Evolutionary conservation across 1,140 invertebrate genomes (phyloP), one percentile per base, ranked within the genome.

Genomic region (Leptoteleia sp.): DNA sequence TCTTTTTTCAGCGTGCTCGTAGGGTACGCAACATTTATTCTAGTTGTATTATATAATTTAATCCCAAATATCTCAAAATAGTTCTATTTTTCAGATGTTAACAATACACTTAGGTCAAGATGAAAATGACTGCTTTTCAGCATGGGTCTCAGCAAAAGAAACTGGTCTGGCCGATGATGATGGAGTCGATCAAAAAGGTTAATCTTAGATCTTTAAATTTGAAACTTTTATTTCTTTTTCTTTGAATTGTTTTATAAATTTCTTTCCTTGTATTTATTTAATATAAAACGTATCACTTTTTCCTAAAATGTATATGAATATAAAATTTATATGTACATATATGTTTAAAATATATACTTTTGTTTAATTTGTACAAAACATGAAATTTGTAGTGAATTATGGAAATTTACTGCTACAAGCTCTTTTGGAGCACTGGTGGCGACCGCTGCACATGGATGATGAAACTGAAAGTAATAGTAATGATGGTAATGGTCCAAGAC

Each of bases 71-170:
- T n/a, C n/a, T n/a, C n/a, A n/a, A n/a, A n/a, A n/a, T n/a, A n/a
- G n/a, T n/a, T n/a, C n/a, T n/a, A n/a, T n/a, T n/a, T n/a, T n/a
- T n/a, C 22, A 97, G 95, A 96, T 99, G 94, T 90, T 99, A 68
- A 99, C 98, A 4, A 98, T 99, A 85, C 98, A 99, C 85, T 91
- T 99, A 76, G 95, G 95, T 0, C 95, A 97, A 89, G 98, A 99
- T 87, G 98, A 99, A 90, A 96, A 96, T 1, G 98, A 99, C 84
- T 99, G 97, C 87, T 96, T 99, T 84, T 94, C 97, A 25, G 97
- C 98, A 2, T 99, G 98, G 98, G 96, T 99, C 1, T 98, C 97
- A 43, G 95, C 96, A 0, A 97, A 96, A 87, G 98, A 99, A 85
- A 96, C 96, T 27, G 97, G 96, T 1, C 91, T 99, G 52, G 93